phyloP scores from a whole-genome alignment of 2,888 invertebrate species.

The Chironomus riparius region DNA sequence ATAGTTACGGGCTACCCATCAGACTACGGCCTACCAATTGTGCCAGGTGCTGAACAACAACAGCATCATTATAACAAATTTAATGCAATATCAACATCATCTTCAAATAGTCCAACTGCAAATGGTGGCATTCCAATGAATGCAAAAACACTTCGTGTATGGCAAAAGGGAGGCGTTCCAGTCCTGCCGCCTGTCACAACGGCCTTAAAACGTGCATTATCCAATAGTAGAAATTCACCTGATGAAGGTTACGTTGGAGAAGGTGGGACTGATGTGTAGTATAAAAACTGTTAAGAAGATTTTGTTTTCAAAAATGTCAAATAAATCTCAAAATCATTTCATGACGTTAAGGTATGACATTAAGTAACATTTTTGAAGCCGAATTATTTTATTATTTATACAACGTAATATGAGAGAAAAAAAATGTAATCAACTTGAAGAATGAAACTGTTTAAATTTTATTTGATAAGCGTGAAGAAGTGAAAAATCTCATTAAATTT shows the following conservation, averaged over 20 bases:
- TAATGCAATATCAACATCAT: slow-evolving; percentile 29
- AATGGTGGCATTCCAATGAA: slow-evolving; percentile 47
- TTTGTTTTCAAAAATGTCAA: background rate
- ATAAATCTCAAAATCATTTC: background rate
- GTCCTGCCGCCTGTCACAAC: slow-evolving; percentile 71
- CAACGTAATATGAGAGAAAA: background rate
- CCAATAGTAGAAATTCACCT: slow-evolving; percentile 74
- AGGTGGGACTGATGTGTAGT: slow-evolving; percentile 82
- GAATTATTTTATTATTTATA: background rate
- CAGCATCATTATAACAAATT: slow-evolving; percentile 31
- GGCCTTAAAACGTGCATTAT: slow-evolving; percentile 73
- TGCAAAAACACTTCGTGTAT: slow-evolving; percentile 74
- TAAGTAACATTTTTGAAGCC: background rate
- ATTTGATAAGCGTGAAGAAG: no score
- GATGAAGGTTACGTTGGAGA: slow-evolving; percentile 90
- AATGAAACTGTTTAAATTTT: background rate
- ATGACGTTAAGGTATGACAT: background rate
- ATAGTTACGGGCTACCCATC: slow-evolving; percentile 53
- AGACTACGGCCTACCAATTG: slow-evolving; percentile 69
- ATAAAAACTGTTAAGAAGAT: background rate
- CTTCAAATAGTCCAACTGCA: slow-evolving; percentile 32
- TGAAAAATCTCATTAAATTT: no score
- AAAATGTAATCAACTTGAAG: background rate
- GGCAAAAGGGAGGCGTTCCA: slow-evolving; percentile 76
- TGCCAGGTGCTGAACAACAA: slow-evolving; percentile 43